These are phyloP conservation scores for Pluvialis apricaria DNA, from an alignment of 2,113 vertebrate species.

Conservation along the genomic window DNA sequence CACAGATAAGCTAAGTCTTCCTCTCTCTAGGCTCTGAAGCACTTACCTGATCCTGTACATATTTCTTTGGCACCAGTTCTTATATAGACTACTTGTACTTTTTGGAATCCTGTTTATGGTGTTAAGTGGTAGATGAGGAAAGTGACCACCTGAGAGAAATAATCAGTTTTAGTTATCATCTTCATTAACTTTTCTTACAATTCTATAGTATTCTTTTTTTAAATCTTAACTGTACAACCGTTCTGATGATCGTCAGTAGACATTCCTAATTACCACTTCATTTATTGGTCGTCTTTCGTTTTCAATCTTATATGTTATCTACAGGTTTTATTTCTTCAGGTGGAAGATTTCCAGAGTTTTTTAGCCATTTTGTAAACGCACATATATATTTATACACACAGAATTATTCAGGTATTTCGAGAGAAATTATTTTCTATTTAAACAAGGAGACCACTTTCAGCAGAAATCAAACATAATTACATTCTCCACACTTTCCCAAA, in stretches of 20 bases:
- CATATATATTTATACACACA: not conserved
- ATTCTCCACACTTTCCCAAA: not conserved
- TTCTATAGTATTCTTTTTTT: not conserved
- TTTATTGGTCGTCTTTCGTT: not conserved
- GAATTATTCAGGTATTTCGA: not conserved
- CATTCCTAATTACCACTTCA: not conserved
- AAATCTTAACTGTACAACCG: not conserved
- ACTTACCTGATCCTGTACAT: not conserved
- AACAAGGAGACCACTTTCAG: not conserved
- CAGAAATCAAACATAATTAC: not conserved
- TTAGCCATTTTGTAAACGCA: not conserved
- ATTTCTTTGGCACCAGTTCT: not conserved
- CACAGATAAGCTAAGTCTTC: not conserved
- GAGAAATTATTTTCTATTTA: not conserved
- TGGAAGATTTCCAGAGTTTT: not conserved
- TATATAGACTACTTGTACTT: not conserved
- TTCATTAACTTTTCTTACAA: not conserved
- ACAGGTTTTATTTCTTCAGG: not conserved
- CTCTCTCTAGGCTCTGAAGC: not conserved
- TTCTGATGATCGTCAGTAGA: not conserved
- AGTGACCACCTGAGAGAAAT: not conserved
- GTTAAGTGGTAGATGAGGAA: not conserved
- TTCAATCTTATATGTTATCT: not conserved
- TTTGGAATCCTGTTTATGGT: not conserved
- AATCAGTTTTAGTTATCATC: not conserved